These are phyloP conservation scores for Rutilus rutilus DNA, from an alignment of 2,113 vertebrate species.

Conservation along the genomic window DNA sequence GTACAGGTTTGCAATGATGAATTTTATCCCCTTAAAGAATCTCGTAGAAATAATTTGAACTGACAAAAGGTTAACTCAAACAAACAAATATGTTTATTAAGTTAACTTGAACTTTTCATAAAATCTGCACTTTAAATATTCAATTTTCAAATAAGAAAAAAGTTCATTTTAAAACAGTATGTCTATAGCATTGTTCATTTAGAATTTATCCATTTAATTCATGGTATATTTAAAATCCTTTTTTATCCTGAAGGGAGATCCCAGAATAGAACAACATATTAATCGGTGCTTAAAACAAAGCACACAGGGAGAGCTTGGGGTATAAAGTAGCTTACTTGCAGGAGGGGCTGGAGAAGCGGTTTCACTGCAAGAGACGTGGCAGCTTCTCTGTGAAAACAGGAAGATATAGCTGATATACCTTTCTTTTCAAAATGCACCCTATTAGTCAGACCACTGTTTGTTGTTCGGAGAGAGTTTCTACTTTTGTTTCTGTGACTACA, in stretches of 20 bases:
- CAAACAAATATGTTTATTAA: not conserved
- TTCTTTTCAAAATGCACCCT: conserved; percentile 6
- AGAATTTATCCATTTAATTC: not conserved
- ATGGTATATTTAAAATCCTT: not conserved
- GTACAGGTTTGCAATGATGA: too few relatives aligned
- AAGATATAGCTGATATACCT: not conserved
- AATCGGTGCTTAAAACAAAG: conserved; percentile 3
- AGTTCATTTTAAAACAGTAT: not conserved
- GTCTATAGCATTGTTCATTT: not conserved
- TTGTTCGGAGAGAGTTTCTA: not conserved
- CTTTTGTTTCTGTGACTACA: not conserved
- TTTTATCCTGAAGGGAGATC: conserved; percentile 22
- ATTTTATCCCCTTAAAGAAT: too few relatives aligned
- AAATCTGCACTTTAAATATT: not conserved
- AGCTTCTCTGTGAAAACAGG: not conserved
- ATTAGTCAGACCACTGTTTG: not conserved
- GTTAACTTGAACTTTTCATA: not conserved
- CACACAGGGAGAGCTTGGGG: not conserved
- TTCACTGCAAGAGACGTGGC: not conserved
- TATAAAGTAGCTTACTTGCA: not conserved
- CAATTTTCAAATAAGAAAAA: not conserved
- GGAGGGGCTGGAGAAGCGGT: too few relatives aligned
- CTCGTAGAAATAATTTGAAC: too few relatives aligned
- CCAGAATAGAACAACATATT: conserved; percentile 23
- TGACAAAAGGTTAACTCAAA: too few relatives aligned